Evolutionary conservation across 2,888 invertebrate species (phyloP).

Genomic region (Suillia variegata): DNA sequence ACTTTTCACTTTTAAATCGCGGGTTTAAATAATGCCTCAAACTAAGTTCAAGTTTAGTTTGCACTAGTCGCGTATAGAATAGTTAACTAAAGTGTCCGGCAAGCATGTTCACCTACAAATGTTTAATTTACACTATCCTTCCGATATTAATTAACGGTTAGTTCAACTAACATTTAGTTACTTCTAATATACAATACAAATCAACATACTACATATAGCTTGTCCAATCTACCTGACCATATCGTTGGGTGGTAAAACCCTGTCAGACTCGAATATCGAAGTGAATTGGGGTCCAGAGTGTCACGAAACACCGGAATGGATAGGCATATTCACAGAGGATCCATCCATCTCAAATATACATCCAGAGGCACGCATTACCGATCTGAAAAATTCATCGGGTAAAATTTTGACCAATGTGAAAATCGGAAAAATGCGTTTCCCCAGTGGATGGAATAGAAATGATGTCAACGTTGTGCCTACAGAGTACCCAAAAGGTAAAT

Average conservation of each 20-base stretch:
- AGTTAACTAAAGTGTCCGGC: too few relatives aligned
- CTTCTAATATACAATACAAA: too few relatives aligned
- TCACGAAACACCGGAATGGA: slow-evolving; percentile 52
- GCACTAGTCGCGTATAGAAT: too few relatives aligned
- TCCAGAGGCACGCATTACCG: slow-evolving; percentile 45
- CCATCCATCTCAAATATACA: slow-evolving; percentile 49
- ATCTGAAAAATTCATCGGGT: slow-evolving; percentile 64
- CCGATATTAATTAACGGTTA: too few relatives aligned
- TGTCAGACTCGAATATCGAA: slow-evolving; percentile 49
- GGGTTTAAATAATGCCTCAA: too few relatives aligned
- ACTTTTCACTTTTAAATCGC: too few relatives aligned
- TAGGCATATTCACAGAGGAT: slow-evolving; percentile 56
- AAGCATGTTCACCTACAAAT: too few relatives aligned
- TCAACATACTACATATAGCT: too few relatives aligned
- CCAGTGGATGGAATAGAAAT: slow-evolving; percentile 67
- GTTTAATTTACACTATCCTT: too few relatives aligned
- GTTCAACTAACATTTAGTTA: too few relatives aligned
- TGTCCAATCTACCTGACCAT: slow-evolving; percentile 57
- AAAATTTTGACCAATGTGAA: slow-evolving; percentile 49
- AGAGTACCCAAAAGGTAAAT: slow-evolving; percentile 63
- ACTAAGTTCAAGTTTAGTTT: slow-evolving; percentile 12
- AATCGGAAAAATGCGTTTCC: slow-evolving; percentile 65
- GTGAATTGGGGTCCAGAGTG: slow-evolving; percentile 59
- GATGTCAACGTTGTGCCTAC: slow-evolving; percentile 37
- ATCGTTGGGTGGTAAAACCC: slow-evolving; percentile 49